A percentile compares a stretch with the other conserved stretches of the same genome.
These are phyloP conservation scores for Leptinotarsa defecta DNA, from an alignment of 1,140 invertebrate genomes.

Conservation along the genomic window DNA sequence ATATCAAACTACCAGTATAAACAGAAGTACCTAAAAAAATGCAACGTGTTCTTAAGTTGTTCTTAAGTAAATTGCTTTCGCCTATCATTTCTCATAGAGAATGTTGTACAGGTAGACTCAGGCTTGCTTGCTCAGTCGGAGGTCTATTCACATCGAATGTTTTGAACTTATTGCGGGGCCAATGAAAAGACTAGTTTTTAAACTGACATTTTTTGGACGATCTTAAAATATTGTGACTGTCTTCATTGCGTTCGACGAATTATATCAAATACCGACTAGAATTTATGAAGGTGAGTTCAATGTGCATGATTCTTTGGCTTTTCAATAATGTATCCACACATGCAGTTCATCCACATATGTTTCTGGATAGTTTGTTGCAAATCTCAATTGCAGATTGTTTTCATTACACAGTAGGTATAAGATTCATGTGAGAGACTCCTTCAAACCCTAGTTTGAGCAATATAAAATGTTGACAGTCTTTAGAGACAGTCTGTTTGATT, in stretches of 20 bases:
- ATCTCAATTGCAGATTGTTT: no score
- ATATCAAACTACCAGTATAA: conserved; percentile 2
- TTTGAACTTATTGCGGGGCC: neutral
- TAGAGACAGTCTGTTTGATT: no score
- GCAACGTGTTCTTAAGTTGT: neutral
- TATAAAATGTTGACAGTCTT: no score
- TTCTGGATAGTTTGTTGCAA: no score
- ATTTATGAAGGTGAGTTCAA: neutral
- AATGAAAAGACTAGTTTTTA: neutral
- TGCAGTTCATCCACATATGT: no score
- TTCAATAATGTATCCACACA: no score
- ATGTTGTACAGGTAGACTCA: neutral
- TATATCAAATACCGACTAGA: neutral
- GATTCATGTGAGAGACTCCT: no score
- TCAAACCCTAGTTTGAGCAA: no score
- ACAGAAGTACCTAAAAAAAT: neutral
- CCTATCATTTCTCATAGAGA: neutral
- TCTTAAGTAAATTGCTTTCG: neutral
- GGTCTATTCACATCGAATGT: neutral
- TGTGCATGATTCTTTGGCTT: no score
- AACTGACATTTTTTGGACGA: neutral
- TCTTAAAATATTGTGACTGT: neutral
- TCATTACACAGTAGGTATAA: no score
- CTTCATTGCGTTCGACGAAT: neutral
- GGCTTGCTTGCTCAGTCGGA: neutral